A percentile compares a stretch with the other conserved stretches of the same genome.
These are phyloP conservation scores for Neomorphus geoffroyi DNA, from an alignment of 2,797 vertebrate genomes.

Conservation along the genomic window DNA sequence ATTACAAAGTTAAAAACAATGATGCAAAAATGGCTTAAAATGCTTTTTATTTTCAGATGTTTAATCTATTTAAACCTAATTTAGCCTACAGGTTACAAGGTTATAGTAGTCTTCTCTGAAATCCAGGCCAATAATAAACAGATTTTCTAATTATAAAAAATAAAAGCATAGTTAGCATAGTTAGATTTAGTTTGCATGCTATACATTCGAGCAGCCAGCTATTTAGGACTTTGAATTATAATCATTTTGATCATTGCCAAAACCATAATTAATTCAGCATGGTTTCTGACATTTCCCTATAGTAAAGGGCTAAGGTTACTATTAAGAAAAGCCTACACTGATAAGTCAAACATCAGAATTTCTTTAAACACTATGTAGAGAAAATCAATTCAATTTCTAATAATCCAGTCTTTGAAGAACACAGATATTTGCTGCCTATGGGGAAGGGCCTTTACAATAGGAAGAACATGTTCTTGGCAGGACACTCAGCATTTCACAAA, in stretches of 20 bases:
- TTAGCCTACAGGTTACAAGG: conserved; percentile 11
- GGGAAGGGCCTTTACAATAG: background rate
- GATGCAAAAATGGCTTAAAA: conserved; percentile 12
- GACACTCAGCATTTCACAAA: background rate
- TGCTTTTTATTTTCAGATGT: background rate
- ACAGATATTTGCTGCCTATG: background rate
- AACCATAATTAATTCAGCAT: conserved; percentile 29
- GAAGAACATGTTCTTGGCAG: background rate
- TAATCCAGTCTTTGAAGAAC: background rate
- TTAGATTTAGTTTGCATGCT: background rate
- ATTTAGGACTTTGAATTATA: background rate
- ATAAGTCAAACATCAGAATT: background rate
- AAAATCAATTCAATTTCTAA: background rate
- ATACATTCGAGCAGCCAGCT: background rate
- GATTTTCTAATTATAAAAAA: conserved; percentile 22
- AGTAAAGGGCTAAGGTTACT: background rate
- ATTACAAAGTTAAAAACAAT: background rate
- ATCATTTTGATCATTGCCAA: background rate
- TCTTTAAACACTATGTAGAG: background rate
- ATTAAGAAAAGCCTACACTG: background rate
- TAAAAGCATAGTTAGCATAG: background rate
- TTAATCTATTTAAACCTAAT: conserved; percentile 35
- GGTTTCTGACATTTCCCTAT: background rate
- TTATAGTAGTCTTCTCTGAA: conserved; percentile 13
- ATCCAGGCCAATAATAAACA: conserved; percentile 10